Evolutionary conservation across 2,797 vertebrate species (phyloP).

Genomic region (Dendrocincla tyrannina): DNA sequence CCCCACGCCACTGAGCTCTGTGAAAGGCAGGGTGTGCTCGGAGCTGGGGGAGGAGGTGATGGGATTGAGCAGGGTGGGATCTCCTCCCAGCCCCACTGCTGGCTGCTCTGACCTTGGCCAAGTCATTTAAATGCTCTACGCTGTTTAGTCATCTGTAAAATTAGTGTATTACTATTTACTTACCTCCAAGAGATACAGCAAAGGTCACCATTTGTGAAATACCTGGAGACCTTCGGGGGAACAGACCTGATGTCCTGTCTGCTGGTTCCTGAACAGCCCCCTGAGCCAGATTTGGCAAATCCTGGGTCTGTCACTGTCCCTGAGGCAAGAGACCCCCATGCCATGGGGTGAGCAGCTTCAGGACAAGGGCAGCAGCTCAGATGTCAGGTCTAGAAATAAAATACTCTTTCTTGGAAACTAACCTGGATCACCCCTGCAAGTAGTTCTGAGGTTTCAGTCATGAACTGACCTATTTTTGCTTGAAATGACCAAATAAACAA

Average conservation of each 20-base stretch:
- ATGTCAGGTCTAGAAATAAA: not conserved
- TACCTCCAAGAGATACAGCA: not conserved
- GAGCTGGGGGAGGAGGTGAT: not conserved
- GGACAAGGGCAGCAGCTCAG: not conserved
- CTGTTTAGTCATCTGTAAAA: slow-evolving; percentile 60
- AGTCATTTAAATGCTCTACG: not conserved
- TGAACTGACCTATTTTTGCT: not conserved
- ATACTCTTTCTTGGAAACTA: not conserved
- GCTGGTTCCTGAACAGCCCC: not conserved
- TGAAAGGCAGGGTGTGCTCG: not conserved
- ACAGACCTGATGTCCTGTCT: accelerated
- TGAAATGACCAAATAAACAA: not conserved
- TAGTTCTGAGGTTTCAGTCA: not conserved
- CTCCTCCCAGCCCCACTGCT: not conserved
- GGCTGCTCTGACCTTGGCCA: slow-evolving; percentile 29
- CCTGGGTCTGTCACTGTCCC: accelerated
- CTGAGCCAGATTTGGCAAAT: not conserved
- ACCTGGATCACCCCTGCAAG: not conserved
- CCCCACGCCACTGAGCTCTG: not conserved
- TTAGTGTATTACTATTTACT: slow-evolving; percentile 27
- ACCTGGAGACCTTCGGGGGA: not conserved
- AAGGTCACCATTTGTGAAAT: not conserved
- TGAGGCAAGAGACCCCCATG: not conserved
- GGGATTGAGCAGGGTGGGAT: not conserved
- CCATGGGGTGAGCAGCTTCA: not conserved